Evolutionary conservation across 2,888 invertebrate genomes (phyloP), one percentile per base, ranked within the genome.

Genomic region (Ectemnius continuus): DNA sequence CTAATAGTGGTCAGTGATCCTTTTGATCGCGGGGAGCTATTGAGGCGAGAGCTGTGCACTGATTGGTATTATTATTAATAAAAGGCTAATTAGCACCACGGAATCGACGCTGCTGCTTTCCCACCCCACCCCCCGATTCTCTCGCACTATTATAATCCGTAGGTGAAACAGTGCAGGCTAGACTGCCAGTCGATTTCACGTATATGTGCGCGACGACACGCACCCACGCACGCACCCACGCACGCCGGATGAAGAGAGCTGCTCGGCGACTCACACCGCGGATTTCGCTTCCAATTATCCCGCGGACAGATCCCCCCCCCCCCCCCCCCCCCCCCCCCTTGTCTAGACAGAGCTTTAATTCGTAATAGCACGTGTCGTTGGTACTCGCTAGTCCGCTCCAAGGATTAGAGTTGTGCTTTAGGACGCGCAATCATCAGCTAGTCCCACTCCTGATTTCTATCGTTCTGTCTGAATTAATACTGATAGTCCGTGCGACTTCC

Each of bases 271-370:
- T 36, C 11, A 11, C 36, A 36, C 36, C 3, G 36, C 36, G 52
- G 52, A 52, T 52, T 52, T 16, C 1, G 4, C 52, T 52, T 52
- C 52, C 52, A 52, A 80, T 80, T 78, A 81, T 81, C 71, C 76
- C 73, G 61, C 18, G 60, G 68, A 57, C 67, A 14, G 73, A 73
- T 67, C 70, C 70, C n/a, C n/a, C n/a, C n/a, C n/a, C n/a, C n/a
- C n/a, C n/a, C n/a, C n/a, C n/a, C n/a, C n/a, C n/a, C n/a, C n/a
- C n/a, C n/a, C n/a, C n/a, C n/a, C 28, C 20, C 67, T 62, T 63
- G 75, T 76, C 80, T 80, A 80, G 80, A 75, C 79, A 70, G 61
- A 65, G 68, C 70, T 73, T 81, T 78, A 80, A 81, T 78, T 78
- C 66, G 56, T 81, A 80, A 81, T 81, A 75, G 72, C 67, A 69